These are phyloP conservation scores for Galeopterus variegatus DNA, from an alignment of 2,113 vertebrate genomes.

Conservation along the genomic window DNA sequence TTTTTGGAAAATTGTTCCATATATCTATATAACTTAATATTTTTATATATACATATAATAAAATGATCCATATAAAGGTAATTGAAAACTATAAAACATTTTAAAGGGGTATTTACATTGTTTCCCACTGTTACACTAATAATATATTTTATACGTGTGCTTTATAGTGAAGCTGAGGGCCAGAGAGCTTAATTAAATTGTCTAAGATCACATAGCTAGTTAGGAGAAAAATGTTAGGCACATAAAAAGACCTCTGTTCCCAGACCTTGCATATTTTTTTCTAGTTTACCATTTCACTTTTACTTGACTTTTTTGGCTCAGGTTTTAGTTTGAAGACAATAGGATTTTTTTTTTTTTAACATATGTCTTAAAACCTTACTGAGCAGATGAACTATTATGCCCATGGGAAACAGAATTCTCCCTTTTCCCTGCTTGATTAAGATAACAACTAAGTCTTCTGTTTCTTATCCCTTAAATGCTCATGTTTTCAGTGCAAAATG, in stretches of 20 bases:
- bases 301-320: background rate
- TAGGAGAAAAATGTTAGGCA: background rate
- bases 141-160: background rate
- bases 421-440: background rate
- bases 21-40: background rate
- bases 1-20: background rate
- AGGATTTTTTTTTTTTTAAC: background rate
- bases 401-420: background rate
- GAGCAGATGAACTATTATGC: background rate
- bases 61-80: background rate
- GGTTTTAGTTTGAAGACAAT: background rate
- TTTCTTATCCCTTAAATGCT: background rate
- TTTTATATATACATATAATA: background rate
- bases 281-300: background rate
- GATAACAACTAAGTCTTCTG: background rate
- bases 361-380: background rate
- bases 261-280: background rate
- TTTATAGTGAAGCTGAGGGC: background rate
- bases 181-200: constrained; percentile 5
- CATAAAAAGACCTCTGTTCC: background rate
- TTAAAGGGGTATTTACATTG: background rate
- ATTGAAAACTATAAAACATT: background rate
- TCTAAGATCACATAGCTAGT: background rate
- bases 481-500: background rate
- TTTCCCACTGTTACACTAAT: background rate